These are phyloP conservation scores for Callitettix versicolor DNA, from an alignment of 1,140 invertebrate species.

Conservation along the genomic window DNA sequence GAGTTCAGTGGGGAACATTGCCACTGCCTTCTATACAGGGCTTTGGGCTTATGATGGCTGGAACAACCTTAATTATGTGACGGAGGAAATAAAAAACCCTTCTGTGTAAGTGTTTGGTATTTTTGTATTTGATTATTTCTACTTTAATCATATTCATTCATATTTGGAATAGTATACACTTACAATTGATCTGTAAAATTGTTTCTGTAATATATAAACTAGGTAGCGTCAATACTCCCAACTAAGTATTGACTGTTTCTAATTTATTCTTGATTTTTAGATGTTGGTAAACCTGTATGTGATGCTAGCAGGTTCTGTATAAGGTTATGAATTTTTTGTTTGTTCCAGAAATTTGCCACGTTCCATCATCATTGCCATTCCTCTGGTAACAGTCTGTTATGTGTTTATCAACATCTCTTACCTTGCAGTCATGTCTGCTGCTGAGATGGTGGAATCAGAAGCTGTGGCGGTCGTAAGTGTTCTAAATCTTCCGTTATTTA, in stretches of 20 bases:
- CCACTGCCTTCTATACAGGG: constrained; percentile 93
- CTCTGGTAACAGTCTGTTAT: constrained; percentile 91
- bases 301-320: too few species aligned
- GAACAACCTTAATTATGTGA: constrained; percentile 98
- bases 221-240: too few species aligned
- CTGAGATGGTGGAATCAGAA: constrained; percentile 88
- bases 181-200: too few species aligned
- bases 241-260: too few species aligned
- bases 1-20: constrained; percentile 70
- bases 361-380: constrained; percentile 93
- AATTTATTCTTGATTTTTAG: too few species aligned
- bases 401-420: constrained; percentile 94
- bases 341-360: constrained; percentile 76
- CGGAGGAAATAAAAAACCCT: constrained; percentile 97
- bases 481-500: too few species aligned
- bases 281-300: too few species aligned
- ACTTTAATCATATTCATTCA: too few species aligned
- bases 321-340: constrained; percentile 29
- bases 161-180: too few species aligned
- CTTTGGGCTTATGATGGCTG: constrained; percentile 99
- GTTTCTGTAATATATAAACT: too few species aligned
- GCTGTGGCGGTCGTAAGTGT: constrained; percentile 85
- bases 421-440: constrained; percentile 87
- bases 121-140: too few species aligned
- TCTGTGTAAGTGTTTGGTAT: constrained; percentile 57